Evolutionary conservation across 2,113 vertebrate genomes (phyloP).

Genomic region (Oncorhynchus keta): DNA sequence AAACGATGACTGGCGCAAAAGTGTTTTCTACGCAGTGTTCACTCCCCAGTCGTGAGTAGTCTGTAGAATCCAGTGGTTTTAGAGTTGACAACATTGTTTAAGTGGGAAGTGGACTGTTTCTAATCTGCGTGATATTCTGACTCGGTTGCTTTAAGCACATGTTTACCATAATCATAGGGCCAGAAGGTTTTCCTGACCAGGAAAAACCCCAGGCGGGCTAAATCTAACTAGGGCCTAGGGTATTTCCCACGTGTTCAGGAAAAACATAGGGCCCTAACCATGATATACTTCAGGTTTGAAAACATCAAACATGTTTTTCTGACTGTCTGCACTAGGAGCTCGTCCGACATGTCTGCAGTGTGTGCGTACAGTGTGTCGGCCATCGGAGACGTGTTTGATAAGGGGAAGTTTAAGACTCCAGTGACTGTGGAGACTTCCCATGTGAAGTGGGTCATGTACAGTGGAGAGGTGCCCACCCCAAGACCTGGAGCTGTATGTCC

Average conservation of each 20-base stretch:
- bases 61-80: not conserved
- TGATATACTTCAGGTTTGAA: no score
- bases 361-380: slow-evolving; percentile 62
- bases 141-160: not conserved
- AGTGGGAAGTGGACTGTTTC: not conserved
- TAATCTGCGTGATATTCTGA: not conserved
- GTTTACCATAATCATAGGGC: not conserved
- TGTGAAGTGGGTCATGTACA: slow-evolving; percentile 72
- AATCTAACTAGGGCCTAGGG: not conserved
- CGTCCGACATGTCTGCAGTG: slow-evolving; percentile 67
- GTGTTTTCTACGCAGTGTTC: slow-evolving; percentile 77
- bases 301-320: not conserved
- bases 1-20: slow-evolving; percentile 68
- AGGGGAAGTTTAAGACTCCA: slow-evolving; percentile 74
- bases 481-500: slow-evolving; percentile 76
- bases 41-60: slow-evolving; percentile 72
- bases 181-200: not conserved
- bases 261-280: no score
- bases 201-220: no score
- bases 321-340: slow-evolving; percentile 52
- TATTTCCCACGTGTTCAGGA: not conserved
- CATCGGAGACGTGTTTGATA: slow-evolving; percentile 68
- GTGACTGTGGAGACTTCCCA: slow-evolving; percentile 62
- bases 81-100: not conserved
- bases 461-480: slow-evolving; percentile 71